Conservation (phyloP, 2,888 invertebrate species). For the Zele albiditarsus region DNA sequence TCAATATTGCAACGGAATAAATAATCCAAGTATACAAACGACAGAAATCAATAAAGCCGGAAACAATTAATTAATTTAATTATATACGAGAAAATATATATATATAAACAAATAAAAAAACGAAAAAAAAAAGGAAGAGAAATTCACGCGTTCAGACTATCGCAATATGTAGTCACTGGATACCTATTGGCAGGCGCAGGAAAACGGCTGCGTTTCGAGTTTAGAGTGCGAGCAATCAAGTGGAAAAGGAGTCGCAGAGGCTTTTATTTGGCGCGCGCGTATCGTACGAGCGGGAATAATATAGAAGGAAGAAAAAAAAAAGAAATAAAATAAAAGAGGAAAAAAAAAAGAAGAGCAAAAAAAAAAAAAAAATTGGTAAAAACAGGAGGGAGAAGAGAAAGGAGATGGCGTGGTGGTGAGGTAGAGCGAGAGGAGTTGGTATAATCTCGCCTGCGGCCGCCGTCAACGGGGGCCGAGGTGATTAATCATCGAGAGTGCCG, state of each 20-base stretch:
- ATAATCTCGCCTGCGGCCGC: conserved; percentile 36
- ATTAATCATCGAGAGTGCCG: conserved; percentile 44
- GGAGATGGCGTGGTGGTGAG: neutral
- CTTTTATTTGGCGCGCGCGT: conserved; percentile 32
- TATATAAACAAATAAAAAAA: neutral
- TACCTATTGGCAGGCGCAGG: conserved; percentile 22
- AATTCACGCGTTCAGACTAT: neutral
- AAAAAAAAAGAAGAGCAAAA: conserved; percentile 3
- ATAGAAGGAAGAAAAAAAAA: conserved; percentile 7
- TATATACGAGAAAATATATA: neutral
- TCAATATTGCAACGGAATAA: too few species aligned
- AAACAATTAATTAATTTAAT: neutral
- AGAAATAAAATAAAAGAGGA: neutral
- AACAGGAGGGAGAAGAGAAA: neutral
- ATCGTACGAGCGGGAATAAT: conserved; percentile 15
- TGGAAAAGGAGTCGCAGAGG: conserved; percentile 28
- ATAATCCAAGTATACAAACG: neutral
- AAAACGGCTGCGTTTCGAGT: conserved; percentile 24
- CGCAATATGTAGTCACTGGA: neutral
- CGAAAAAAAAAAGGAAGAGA: neutral
- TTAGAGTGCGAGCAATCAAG: conserved; percentile 29
- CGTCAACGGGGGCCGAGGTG: conserved; percentile 41
- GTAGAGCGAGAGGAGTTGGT: conserved; percentile 13
- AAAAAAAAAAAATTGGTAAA: neutral
- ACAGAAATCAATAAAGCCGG: neutral